phyloP scores from a whole-genome alignment of 2,797 vertebrate genomes.

The Anguilla anguilla region DNA sequence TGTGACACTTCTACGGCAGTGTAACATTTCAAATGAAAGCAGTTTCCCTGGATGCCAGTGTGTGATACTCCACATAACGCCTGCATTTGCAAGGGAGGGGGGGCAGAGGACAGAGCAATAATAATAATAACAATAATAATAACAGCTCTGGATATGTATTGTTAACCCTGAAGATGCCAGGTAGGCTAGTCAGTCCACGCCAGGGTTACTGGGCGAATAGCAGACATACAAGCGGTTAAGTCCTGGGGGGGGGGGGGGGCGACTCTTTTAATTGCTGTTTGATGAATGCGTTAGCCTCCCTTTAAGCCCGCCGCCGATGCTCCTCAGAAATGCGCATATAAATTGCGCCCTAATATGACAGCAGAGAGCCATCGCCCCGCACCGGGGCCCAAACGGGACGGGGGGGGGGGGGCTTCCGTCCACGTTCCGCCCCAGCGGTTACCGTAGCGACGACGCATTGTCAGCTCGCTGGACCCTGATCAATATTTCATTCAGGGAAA shows the following conservation, averaged over 20 bases:
- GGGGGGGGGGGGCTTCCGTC: too few relatives aligned
- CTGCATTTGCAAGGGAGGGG: too few relatives aligned
- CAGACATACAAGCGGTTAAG: too few relatives aligned
- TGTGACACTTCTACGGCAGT: not conserved
- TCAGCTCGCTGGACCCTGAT: slow-evolving; percentile 35
- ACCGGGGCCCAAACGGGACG: too few relatives aligned
- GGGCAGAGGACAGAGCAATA: too few relatives aligned
- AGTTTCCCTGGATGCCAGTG: not conserved
- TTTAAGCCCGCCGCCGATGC: not conserved
- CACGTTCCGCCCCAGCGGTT: not conserved
- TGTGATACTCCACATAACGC: too few relatives aligned
- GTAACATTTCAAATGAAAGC: not conserved
- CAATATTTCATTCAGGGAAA: slow-evolving; percentile 39
- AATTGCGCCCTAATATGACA: not conserved
- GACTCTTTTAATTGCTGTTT: slow-evolving; percentile 36
- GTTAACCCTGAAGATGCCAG: too few relatives aligned
- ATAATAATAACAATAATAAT: too few relatives aligned
- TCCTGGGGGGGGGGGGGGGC: not conserved
- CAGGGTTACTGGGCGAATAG: too few relatives aligned
- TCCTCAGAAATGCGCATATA: not conserved
- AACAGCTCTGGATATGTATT: too few relatives aligned
- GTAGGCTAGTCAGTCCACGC: too few relatives aligned
- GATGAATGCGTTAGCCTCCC: not conserved
- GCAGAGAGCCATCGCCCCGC: not conserved
- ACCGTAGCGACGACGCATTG: not conserved